phyloP scores from a whole-genome alignment of 2,888 invertebrate genomes.

The Reticulitermes lucifugus region DNA sequence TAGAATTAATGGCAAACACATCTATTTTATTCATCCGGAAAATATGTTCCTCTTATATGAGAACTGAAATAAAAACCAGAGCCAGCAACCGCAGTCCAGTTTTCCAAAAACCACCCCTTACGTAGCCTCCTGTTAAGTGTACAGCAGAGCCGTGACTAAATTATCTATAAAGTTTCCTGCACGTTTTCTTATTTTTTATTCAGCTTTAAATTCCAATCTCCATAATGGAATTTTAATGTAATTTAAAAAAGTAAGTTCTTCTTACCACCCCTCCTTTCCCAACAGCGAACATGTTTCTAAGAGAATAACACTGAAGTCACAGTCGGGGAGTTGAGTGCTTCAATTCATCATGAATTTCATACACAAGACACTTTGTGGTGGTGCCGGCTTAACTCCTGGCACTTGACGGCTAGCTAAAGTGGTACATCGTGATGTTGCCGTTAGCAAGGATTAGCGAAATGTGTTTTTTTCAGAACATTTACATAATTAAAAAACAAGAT shows the following conservation, averaged over 20 bases:
- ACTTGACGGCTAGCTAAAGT: conserved; percentile 3
- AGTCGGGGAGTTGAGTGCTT: neutral
- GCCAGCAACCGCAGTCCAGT: no score
- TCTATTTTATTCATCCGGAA: no score
- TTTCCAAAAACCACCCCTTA: no score
- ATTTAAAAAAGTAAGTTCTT: conserved; percentile 43
- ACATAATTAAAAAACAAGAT: conserved; percentile 31
- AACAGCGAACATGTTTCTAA: neutral
- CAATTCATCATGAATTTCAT: conserved; percentile 31
- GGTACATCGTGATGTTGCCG: neutral
- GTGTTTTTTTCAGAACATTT: neutral
- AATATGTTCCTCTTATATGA: no score
- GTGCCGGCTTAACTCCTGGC: neutral
- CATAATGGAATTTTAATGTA: conserved; percentile 52
- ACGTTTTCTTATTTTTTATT: conserved; percentile 31
- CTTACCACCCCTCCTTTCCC: neutral
- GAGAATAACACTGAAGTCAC: neutral
- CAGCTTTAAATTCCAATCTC: conserved; percentile 48
- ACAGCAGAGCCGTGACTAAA: neutral
- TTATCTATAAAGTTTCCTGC: conserved; percentile 3
- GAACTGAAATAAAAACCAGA: no score
- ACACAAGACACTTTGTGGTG: neutral
- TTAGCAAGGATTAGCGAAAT: conserved; percentile 7
- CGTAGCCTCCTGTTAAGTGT: neutral
- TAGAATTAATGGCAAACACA: no score